A percentile compares a stretch with the other conserved stretches of the same genome.
Conservation (phyloP, 2,113 vertebrate species). For the Athene noctua region DNA sequence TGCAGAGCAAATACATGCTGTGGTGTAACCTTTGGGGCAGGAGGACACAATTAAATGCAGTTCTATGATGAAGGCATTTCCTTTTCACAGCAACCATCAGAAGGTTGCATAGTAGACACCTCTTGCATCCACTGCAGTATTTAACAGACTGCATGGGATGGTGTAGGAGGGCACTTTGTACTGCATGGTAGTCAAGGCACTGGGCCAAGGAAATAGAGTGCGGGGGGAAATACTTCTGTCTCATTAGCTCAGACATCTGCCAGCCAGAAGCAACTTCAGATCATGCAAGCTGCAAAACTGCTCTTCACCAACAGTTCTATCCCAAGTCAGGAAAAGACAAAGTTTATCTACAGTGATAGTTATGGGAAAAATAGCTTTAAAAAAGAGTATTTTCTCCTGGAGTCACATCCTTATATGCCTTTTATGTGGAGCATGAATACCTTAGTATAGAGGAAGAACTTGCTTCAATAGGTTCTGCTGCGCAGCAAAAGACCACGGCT, state of each 20-base stretch:
- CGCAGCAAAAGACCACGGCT: not conserved
- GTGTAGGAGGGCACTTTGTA: not conserved
- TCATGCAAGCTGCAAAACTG: not conserved
- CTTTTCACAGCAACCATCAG: not conserved
- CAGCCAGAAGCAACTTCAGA: not conserved
- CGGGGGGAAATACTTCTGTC: not conserved
- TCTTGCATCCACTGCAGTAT: accelerated
- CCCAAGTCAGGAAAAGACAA: not conserved
- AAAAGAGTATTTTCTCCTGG: not conserved
- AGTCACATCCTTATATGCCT: not conserved
- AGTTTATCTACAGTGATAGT: not conserved
- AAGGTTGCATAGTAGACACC: not conserved
- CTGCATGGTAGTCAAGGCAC: not conserved
- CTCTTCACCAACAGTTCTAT: not conserved
- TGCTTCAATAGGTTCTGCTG: not conserved
- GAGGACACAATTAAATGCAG: not conserved
- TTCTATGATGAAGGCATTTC: not conserved
- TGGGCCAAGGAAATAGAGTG: not conserved
- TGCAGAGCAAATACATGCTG: not conserved
- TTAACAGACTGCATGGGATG: not conserved
- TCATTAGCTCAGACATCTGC: not conserved
- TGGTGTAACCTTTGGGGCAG: not conserved
- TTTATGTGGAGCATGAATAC: not conserved
- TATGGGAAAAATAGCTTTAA: not conserved
- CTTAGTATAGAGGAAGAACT: not conserved